These are phyloP conservation scores for Scolopax rusticola DNA, from an alignment of 2,797 vertebrate genomes.

Conservation along the genomic window DNA sequence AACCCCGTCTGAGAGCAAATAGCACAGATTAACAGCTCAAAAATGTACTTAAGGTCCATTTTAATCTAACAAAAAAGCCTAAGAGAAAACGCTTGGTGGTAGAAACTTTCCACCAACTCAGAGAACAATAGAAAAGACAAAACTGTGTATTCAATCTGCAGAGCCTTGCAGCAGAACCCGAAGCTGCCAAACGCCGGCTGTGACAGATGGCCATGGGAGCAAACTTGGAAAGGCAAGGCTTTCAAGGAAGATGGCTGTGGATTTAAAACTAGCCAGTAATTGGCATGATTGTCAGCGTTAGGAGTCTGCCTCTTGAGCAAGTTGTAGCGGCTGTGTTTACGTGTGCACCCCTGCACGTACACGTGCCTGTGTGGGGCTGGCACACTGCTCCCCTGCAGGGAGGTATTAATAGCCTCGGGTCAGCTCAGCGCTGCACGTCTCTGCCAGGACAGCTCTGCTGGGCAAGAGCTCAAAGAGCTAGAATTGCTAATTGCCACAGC, in stretches of 20 bases:
- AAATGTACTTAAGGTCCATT: constrained; percentile 2
- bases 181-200: constrained; percentile 21
- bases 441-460: constrained; percentile 19
- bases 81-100: neutral
- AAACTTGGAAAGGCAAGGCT: constrained; percentile 62
- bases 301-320: neutral
- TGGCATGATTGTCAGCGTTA: neutral
- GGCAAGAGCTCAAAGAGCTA: constrained; percentile 41
- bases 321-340: neutral
- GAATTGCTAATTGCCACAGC: neutral
- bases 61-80: constrained; percentile 35
- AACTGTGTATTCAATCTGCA: constrained; percentile 1
- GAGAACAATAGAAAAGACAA: neutral
- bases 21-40: neutral
- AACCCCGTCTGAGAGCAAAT: neutral
- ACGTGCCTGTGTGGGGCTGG: neutral
- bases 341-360: neutral
- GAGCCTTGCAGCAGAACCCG: constrained; percentile 25
- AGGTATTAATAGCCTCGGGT: constrained; percentile 2
- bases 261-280: constrained; percentile 35
- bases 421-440: neutral
- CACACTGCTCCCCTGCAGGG: neutral
- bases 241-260: constrained; percentile 52
- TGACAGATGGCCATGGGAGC: constrained; percentile 65
- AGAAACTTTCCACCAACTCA: neutral